Evolutionary conservation across 2,113 vertebrate species (phyloP).

Genomic region (Tonatia bakeri): DNA sequence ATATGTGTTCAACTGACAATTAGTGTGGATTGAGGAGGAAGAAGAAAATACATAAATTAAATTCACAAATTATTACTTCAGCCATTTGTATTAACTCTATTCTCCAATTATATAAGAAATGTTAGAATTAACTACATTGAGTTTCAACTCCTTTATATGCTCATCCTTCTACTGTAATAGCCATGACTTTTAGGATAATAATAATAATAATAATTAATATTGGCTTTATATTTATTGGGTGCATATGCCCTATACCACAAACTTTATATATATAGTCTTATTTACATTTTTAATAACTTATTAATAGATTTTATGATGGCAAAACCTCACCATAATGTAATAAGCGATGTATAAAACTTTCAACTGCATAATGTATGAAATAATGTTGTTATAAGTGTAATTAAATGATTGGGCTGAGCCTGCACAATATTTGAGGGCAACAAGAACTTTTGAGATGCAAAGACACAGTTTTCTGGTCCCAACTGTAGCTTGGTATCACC

Average conservation of each 20-base stretch:
- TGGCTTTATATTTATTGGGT: background rate
- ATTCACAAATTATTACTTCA: constrained; percentile 23
- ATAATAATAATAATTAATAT: background rate
- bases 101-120: background rate
- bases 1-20: constrained; percentile 31
- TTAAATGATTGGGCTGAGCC: background rate
- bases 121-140: background rate
- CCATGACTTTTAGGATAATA: background rate
- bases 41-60: constrained; percentile 17
- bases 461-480: background rate
- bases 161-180: background rate
- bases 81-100: background rate
- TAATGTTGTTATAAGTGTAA: background rate
- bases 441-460: background rate
- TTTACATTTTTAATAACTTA: background rate
- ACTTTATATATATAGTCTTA: background rate
- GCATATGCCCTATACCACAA: background rate
- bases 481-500: background rate
- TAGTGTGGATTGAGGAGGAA: background rate
- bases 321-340: background rate
- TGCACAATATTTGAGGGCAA: background rate
- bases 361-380: background rate
- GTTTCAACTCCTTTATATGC: background rate
- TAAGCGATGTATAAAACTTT: background rate
- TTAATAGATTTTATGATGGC: background rate